A percentile compares a stretch with the other conserved stretches of the same genome.
phyloP scores from a whole-genome alignment of 2,113 vertebrate species.

The Bostrychus sinensis region DNA sequence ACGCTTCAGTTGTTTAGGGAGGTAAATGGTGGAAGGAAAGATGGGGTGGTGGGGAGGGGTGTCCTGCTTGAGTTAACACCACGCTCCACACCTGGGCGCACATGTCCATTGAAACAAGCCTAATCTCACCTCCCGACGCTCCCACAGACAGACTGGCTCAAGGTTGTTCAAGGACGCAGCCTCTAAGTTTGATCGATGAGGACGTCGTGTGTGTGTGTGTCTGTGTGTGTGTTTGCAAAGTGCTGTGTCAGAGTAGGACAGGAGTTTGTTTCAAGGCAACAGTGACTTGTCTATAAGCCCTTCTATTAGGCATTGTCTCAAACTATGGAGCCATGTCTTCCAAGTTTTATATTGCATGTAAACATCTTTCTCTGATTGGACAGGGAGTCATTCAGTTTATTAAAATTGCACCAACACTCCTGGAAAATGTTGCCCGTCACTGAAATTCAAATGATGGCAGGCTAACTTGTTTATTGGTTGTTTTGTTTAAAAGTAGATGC shows the following conservation, averaged over 20 bases:
- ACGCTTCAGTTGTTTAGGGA: conserved; percentile 29
- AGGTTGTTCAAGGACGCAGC: conserved; percentile 51
- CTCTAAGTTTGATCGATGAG: conserved; percentile 47
- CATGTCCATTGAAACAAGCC: not conserved
- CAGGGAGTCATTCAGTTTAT: no score
- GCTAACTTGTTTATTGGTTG: no score
- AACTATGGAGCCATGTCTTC: conserved; percentile 34
- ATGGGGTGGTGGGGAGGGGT: not conserved
- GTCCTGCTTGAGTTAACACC: conserved; percentile 23
- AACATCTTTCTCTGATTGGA: no score
- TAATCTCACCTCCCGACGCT: not conserved
- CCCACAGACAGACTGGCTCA: conserved; percentile 30
- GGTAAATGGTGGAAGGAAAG: no score
- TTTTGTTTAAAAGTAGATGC: no score
- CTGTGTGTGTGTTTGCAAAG: conserved; percentile 43
- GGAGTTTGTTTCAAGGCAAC: conserved; percentile 35
- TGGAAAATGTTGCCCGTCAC: no score
- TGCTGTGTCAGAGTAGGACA: conserved; percentile 50
- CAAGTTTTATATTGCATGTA: no score
- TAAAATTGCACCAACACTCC: no score
- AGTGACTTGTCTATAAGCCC: conserved; percentile 8
- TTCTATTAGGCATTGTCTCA: conserved; percentile 15
- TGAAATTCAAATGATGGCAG: no score
- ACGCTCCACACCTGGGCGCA: conserved; percentile 23
- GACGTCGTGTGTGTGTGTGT: conserved; percentile 37